A percentile compares a stretch with the other conserved stretches of the same genome.
Evolutionary conservation across 2,113 vertebrate genomes (phyloP).

Genomic region (Sapayoa aenigma): DNA sequence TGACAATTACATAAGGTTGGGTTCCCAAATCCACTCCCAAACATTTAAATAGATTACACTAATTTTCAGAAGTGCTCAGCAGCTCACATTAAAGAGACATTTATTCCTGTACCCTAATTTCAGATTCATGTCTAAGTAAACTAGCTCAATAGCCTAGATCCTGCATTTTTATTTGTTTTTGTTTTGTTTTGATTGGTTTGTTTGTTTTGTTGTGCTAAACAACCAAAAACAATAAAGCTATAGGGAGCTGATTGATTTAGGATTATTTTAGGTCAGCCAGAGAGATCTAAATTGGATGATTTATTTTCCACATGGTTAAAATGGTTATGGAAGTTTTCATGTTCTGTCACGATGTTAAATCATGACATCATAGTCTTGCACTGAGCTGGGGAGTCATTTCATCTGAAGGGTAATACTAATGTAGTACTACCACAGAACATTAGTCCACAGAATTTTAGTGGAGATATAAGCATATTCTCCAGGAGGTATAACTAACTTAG

Average conservation of each 20-base stretch:
- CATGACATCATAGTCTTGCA: neutral
- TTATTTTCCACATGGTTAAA: neutral
- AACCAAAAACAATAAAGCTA: neutral
- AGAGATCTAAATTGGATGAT: neutral
- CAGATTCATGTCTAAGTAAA: neutral
- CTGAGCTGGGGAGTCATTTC: neutral
- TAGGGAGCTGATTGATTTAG: neutral
- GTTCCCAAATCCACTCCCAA: neutral
- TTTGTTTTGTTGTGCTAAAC: neutral
- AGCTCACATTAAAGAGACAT: neutral
- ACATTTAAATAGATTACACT: conserved; percentile 23
- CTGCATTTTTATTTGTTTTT: neutral
- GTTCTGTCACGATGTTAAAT: neutral
- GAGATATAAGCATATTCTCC: neutral
- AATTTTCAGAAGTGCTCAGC: conserved; percentile 5
- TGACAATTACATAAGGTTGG: neutral
- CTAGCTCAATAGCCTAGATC: neutral
- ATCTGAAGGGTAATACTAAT: neutral
- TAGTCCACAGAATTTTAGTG: neutral
- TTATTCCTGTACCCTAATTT: neutral
- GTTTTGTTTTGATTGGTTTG: too few species aligned
- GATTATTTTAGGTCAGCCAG: neutral
- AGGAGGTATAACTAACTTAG: neutral
- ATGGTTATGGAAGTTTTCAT: neutral
- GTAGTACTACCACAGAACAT: neutral